Evolutionary conservation across 2,113 vertebrate genomes (phyloP).

Genomic region (Lates calcarifer): DNA sequence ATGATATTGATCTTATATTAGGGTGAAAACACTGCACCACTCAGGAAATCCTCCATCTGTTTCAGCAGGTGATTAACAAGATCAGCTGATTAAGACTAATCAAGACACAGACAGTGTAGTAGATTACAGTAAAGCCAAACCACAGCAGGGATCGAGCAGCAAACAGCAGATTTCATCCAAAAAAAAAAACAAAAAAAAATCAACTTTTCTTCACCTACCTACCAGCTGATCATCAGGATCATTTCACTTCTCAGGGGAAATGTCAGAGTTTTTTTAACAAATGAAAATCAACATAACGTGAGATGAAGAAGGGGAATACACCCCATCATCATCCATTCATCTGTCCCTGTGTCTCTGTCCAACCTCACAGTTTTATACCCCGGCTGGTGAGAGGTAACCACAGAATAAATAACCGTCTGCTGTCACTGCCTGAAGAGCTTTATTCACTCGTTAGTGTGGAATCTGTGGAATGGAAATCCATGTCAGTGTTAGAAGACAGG

Average conservation of each 20-base stretch:
- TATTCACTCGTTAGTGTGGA: conserved; percentile 55
- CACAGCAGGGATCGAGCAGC: too few species aligned
- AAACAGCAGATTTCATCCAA: not conserved
- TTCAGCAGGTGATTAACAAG: conserved; percentile 20
- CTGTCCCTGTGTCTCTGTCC: not conserved
- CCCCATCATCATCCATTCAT: not conserved
- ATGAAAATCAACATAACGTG: too few species aligned
- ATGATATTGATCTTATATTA: too few species aligned
- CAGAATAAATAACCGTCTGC: conserved; percentile 32
- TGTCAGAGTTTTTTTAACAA: too few species aligned
- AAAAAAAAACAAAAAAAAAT: not conserved
- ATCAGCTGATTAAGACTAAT: conserved; percentile 38
- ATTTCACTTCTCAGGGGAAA: too few species aligned
- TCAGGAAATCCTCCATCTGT: conserved; percentile 15
- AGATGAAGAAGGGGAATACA: not conserved
- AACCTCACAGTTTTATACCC: conserved; percentile 15
- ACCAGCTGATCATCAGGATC: not conserved
- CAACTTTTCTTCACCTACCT: not conserved
- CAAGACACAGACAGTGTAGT: conserved; percentile 1
- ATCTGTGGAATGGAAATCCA: conserved; percentile 28
- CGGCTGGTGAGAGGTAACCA: conserved; percentile 18
- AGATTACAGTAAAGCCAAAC: not conserved
- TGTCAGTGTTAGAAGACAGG: conserved; percentile 14
- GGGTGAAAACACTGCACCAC: not conserved
- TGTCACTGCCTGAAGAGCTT: conserved; percentile 41